Conservation (phyloP, 2,113 vertebrate species). For the Sinosuthora webbiana region DNA sequence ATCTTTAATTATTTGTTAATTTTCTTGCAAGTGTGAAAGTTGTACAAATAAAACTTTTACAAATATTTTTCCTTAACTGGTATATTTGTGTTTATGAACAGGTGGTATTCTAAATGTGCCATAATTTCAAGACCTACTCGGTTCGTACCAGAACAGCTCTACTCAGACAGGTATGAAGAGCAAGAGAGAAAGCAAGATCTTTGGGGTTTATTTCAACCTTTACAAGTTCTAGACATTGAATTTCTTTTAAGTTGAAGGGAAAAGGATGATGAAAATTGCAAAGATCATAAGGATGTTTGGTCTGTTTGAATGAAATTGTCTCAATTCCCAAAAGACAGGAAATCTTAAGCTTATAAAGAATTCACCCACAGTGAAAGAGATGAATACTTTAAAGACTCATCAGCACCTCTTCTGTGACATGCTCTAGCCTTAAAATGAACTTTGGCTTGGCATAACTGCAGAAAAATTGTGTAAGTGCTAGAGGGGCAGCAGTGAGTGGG, state of each 20-base stretch:
- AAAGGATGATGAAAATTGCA: background rate
- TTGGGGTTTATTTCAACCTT: background rate
- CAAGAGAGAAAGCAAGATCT: background rate
- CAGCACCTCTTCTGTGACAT: background rate
- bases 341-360: background rate
- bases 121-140: background rate
- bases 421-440: background rate
- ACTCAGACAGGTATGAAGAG: background rate
- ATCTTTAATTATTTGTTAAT: background rate
- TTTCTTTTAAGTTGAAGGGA: background rate
- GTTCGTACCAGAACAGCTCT: background rate
- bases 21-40: background rate
- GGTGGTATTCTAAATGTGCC: background rate
- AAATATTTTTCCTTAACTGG: background rate
- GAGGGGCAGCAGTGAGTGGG: background rate
- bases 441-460: background rate
- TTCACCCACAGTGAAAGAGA: background rate
- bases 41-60: background rate
- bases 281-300: background rate
- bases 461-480: background rate
- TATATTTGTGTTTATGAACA: background rate
- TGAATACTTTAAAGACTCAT: background rate
- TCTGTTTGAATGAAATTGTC: background rate
- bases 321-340: background rate
- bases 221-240: background rate